Conservation (phyloP, 2,113 vertebrate species). For the Poeciliopsis turrubarensis region DNA sequence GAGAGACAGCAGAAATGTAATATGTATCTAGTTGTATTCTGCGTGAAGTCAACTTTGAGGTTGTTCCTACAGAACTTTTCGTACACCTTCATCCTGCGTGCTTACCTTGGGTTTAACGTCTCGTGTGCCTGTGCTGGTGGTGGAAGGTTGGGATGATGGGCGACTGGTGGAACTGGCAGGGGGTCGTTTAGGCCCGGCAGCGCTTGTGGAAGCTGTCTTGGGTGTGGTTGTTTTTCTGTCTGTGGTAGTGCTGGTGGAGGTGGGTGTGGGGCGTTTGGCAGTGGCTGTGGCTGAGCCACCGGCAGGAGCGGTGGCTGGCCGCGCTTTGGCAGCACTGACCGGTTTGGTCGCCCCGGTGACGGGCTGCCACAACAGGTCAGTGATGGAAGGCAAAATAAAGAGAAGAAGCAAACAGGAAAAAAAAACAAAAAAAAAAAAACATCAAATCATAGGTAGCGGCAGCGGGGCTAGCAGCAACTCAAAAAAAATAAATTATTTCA, state of each 20-base stretch:
- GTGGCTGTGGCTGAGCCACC: constrained; percentile 55
- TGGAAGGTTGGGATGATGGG: constrained; percentile 40
- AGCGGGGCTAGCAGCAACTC: constrained; percentile 49
- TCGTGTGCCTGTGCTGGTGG: constrained; percentile 38
- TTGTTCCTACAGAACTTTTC: not conserved
- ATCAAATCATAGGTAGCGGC: constrained; percentile 61
- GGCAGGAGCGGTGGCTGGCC: constrained; percentile 64
- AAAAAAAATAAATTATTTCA: constrained; percentile 21
- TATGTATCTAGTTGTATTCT: not conserved
- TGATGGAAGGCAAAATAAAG: constrained; percentile 62
- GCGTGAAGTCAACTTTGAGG: not conserved
- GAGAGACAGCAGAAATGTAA: too few relatives aligned
- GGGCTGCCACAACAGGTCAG: constrained; percentile 77
- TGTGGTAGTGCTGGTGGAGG: constrained; percentile 57
- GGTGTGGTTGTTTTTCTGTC: constrained; percentile 85
- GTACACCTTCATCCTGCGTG: not conserved
- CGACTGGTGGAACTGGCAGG: constrained; percentile 52
- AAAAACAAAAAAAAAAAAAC: constrained; percentile 30
- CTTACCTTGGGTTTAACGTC: constrained; percentile 89
- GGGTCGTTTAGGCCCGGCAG: constrained; percentile 72
- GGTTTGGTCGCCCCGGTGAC: constrained; percentile 78
- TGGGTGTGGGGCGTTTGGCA: constrained; percentile 78
- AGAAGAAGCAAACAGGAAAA: constrained; percentile 42
- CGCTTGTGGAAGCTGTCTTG: constrained; percentile 67
- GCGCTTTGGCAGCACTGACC: constrained; percentile 77